A percentile compares a stretch with the other conserved stretches of the same genome.
Evolutionary conservation across 2,797 vertebrate species (phyloP).

Genomic region (Hydrocynus forskahlii): DNA sequence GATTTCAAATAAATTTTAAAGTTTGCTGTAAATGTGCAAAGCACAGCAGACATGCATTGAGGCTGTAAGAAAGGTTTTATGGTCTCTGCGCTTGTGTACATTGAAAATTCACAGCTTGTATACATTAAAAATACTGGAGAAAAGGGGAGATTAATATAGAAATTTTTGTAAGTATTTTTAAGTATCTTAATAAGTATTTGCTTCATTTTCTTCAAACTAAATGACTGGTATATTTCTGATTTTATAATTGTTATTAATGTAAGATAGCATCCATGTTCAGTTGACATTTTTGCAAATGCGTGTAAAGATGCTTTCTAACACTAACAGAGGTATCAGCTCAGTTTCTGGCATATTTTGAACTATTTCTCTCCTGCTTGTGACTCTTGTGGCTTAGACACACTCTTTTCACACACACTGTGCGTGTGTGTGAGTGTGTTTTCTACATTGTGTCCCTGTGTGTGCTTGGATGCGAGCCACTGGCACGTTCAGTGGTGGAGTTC

Average conservation of each 20-base stretch:
- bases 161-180: too few species aligned
- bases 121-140: too few species aligned
- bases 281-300: not conserved
- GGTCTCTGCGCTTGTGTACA: not conserved
- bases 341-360: not conserved
- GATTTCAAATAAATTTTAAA: not conserved
- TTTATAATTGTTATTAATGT: not conserved
- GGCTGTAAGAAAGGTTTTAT: not conserved
- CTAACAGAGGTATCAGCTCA: not conserved
- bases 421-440: constrained; percentile 45
- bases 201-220: too few species aligned
- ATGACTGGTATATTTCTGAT: too few species aligned
- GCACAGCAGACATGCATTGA: not conserved
- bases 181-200: too few species aligned
- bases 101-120: not conserved
- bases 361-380: constrained; percentile 39
- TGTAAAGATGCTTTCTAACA: not conserved
- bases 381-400: not conserved
- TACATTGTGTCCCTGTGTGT: constrained; percentile 58
- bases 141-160: too few species aligned
- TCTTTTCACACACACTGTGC: not conserved
- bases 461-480: constrained; percentile 69
- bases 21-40: too few species aligned
- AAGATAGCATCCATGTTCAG: not conserved
- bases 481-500: constrained; percentile 68